phyloP scores from a whole-genome alignment of 2,113 vertebrate species.

The Cyanoderma ruficeps region DNA sequence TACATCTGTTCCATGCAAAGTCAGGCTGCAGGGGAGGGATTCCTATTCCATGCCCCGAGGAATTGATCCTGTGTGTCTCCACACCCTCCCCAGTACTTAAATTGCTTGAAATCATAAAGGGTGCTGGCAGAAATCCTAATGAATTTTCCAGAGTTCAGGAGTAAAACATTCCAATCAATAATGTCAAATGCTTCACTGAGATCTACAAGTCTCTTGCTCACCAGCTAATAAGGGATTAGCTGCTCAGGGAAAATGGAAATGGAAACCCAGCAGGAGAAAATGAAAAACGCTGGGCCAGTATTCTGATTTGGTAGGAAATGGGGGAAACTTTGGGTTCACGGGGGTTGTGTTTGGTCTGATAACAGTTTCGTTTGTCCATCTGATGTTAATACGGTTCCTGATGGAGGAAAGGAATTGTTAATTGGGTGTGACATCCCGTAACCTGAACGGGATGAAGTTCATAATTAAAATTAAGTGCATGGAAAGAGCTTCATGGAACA shows the following conservation, averaged over 20 bases:
- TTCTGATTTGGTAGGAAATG: neutral
- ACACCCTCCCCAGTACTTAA: neutral
- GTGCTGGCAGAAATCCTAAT: neutral
- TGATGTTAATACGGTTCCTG: neutral
- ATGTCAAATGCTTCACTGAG: neutral
- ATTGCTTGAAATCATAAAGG: neutral
- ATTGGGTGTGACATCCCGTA: neutral
- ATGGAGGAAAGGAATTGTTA: neutral
- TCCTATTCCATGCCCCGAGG: neutral
- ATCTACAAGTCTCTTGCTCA: neutral
- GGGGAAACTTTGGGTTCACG: neutral
- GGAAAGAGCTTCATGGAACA: neutral
- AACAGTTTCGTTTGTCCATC: neutral
- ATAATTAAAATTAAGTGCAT: neutral
- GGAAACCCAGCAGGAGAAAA: constrained; percentile 16
- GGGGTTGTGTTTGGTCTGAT: neutral
- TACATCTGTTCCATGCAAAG: neutral
- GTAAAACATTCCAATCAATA: constrained; percentile 25
- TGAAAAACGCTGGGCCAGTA: neutral
- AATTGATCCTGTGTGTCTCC: neutral
- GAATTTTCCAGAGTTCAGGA: neutral
- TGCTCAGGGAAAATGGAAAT: constrained; percentile 3
- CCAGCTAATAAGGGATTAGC: constrained; percentile 53
- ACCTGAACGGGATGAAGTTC: neutral
- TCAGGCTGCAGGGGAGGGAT: neutral